Conservation (phyloP, 2,113 vertebrate genomes). For the Cygnus buccinator region DNA sequence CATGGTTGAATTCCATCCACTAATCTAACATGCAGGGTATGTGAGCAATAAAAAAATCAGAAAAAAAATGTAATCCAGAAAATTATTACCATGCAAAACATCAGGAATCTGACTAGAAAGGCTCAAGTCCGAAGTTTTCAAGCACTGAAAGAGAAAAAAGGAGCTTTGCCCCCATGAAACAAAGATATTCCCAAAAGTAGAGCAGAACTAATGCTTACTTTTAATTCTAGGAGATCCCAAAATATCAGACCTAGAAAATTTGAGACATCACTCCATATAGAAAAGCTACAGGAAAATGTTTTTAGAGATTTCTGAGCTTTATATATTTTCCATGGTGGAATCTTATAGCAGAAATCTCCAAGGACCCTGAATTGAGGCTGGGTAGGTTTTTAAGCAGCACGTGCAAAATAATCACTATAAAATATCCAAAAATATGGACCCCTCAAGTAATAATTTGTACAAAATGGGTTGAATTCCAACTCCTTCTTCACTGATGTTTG, state of each 20-base stretch:
- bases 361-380: not conserved
- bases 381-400: not conserved
- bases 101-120: not conserved
- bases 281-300: constrained; percentile 1
- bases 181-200: constrained; percentile 33
- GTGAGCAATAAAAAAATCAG: not conserved
- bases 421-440: not conserved
- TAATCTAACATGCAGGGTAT: not conserved
- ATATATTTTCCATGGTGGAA: not conserved
- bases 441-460: not conserved
- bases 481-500: not conserved
- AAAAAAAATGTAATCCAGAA: not conserved
- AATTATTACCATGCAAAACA: not conserved
- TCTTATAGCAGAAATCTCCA: not conserved
- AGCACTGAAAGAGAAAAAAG: not conserved
- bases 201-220: constrained; percentile 53
- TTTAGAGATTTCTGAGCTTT: not conserved
- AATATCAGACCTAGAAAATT: constrained; percentile 67
- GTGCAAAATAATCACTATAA: not conserved
- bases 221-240: constrained; percentile 43
- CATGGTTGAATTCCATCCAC: not conserved
- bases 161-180: not conserved
- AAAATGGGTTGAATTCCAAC: not conserved
- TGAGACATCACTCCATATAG: not conserved
- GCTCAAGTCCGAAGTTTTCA: not conserved